Evolutionary conservation across 1,140 invertebrate species (phyloP), one percentile per base, ranked within the genome.

Genomic region (Mylabris phalerata): DNA sequence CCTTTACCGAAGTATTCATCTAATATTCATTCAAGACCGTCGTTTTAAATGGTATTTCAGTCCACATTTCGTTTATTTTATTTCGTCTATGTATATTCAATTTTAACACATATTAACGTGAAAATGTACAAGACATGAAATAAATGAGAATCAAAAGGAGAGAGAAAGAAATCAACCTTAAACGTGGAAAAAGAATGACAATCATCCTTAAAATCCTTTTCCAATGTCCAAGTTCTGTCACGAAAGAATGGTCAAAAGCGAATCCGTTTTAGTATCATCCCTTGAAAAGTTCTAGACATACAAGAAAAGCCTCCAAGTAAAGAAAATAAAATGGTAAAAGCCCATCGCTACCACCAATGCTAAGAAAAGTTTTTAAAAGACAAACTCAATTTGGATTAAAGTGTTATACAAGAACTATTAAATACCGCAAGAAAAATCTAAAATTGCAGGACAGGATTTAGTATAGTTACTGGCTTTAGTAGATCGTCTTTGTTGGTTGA

Each of bases 351-450:
- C 19, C 19, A 19, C 19, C 19, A 19, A 46, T 60, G 65, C 57
- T 48, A 60, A 47, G 55, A 57, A 64, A 66, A 66, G 64, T 39
- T 66, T 65, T 56, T 49, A 32, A 52, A 66, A 66, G 64, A 66
- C 59, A 64, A 64, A 64, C 64, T 66, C 64, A 63, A 62, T 66
- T 66, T 63, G 64, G 64, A 66, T 66, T 66, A 66, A 65, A 66
- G 61, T 66, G 64, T 66, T 63, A 66, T 66, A 66, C 61, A 63
- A 66, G 61, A 62, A 66, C 64, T 66, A 66, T 66, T 66, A 66
- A 66, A 62, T 66, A 63, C 58, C 58, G 46, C 59, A 56, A 55
- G 51, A 61, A 50, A 61, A 64, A 61, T 64, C 62, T 61, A 61
- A 61, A 64, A 64, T 57, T 61, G 59, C 42, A 58, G 47, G 55